A percentile compares a stretch with the other conserved stretches of the same genome.
Evolutionary conservation across 2,797 vertebrate genomes (phyloP).

Genomic region (Thamnophis elegans): DNA sequence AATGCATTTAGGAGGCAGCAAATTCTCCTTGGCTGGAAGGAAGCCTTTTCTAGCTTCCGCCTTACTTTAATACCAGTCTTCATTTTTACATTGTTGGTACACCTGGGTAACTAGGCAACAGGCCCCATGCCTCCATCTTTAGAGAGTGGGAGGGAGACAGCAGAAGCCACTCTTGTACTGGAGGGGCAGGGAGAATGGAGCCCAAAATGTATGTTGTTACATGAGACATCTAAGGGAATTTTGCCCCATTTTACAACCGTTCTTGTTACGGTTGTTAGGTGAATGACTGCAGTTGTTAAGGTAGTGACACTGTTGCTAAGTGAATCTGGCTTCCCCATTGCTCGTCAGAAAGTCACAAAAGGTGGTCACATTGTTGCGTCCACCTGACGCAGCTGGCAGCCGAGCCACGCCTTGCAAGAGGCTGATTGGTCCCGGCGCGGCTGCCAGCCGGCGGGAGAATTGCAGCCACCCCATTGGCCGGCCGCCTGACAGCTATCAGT

Average conservation of each 20-base stretch:
- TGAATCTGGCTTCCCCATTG: too few relatives aligned
- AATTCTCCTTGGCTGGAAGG: background rate
- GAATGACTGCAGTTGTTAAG: background rate
- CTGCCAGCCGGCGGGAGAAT: too few relatives aligned
- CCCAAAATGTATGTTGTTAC: too few relatives aligned
- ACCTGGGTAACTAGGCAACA: constrained; percentile 24
- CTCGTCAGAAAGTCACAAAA: background rate
- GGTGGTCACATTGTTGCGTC: too few relatives aligned
- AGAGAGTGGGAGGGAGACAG: constrained; percentile 6
- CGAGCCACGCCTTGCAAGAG: too few relatives aligned
- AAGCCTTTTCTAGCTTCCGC: background rate
- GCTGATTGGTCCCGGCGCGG: too few relatives aligned
- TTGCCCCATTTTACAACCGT: background rate
- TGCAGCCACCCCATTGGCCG: too few relatives aligned
- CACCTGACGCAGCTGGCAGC: too few relatives aligned
- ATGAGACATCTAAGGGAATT: too few relatives aligned
- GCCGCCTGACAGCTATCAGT: too few relatives aligned
- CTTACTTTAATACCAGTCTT: background rate
- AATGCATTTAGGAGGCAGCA: background rate
- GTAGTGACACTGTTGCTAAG: too few relatives aligned
- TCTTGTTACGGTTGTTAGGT: background rate
- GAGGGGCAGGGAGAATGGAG: background rate
- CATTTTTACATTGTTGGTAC: background rate
- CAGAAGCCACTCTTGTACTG: background rate
- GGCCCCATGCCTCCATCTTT: background rate